phyloP scores from a whole-genome alignment of 2,888 invertebrate genomes.

The Apamea monoglypha region DNA sequence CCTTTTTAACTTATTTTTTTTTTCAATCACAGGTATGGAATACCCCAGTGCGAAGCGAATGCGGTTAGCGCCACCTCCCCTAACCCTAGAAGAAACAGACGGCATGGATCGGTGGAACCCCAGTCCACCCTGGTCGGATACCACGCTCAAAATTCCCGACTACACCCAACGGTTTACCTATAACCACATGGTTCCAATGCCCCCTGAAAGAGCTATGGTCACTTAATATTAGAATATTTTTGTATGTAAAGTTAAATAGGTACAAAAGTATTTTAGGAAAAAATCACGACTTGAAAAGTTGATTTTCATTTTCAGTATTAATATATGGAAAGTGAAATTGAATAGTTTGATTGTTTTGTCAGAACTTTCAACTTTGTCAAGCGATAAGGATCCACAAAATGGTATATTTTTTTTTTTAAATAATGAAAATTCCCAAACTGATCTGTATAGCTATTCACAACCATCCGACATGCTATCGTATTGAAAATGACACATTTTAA shows the following conservation, averaged over 20 bases:
- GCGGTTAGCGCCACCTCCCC: slow-evolving; percentile 78
- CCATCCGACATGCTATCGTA: background rate
- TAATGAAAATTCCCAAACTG: background rate
- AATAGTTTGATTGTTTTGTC: too few species aligned
- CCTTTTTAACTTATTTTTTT: background rate
- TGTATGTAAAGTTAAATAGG: slow-evolving; percentile 13
- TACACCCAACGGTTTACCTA: slow-evolving; percentile 95
- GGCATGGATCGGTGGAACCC: slow-evolving; percentile 96
- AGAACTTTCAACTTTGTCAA: background rate
- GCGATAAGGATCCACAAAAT: background rate
- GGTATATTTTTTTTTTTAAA: background rate
- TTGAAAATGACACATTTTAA: too few species aligned
- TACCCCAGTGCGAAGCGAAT: slow-evolving; percentile 85
- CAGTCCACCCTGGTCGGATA: slow-evolving; percentile 96
- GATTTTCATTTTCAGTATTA: slow-evolving; percentile 29
- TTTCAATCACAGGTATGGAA: slow-evolving; percentile 77
- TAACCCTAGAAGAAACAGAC: slow-evolving; percentile 90
- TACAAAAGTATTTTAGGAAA: slow-evolving; percentile 32
- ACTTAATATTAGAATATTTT: slow-evolving; percentile 72
- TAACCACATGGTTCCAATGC: slow-evolving; percentile 92
- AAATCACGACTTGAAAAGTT: slow-evolving; percentile 43
- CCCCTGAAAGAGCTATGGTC: slow-evolving; percentile 92
- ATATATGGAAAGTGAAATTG: background rate
- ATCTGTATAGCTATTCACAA: background rate
- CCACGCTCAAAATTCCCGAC: slow-evolving; percentile 94